Evolutionary conservation across 1,140 invertebrate species (phyloP), one percentile per base, ranked within the genome.

Genomic region (Sycobia sp.): DNA sequence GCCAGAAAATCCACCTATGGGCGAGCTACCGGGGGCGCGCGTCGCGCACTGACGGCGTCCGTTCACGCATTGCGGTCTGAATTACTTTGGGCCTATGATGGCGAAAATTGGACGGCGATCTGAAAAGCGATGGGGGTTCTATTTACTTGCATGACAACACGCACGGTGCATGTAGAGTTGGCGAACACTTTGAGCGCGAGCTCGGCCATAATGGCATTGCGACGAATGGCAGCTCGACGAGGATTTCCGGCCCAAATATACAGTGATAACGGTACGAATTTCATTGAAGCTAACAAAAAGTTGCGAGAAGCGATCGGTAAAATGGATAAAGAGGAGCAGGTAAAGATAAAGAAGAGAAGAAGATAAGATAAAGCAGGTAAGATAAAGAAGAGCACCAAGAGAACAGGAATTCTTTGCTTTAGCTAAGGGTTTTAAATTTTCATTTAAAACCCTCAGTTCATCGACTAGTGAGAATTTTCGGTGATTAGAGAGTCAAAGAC

Each of bases 241-340:
- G 22, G 20, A n/a, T n/a, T n/a, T n/a, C n/a, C n/a, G n/a, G n/a
- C n/a, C n/a, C n/a, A 23, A 22, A 47, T 74, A 2, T 67, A 62
- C n/a, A 67, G 65, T 0, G 74, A 75, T 36, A 72, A 74, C 54
- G 72, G n/a, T n/a, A n/a, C n/a, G n/a, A n/a, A n/a, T n/a, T n/a
- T n/a, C n/a, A n/a, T n/a, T n/a, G n/a, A n/a, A n/a, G n/a, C n/a
- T n/a, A n/a, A n/a, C n/a, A n/a, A n/a, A n/a, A n/a, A n/a, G n/a
- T n/a, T n/a, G n/a, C n/a, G n/a, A n/a, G n/a, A n/a, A n/a, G n/a
- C n/a, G n/a, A n/a, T n/a, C n/a, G n/a, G n/a, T n/a, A n/a, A 69
- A 0, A 75, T 58, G 7, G 43, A 58, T 14, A 3, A 4, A 46
- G 5, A 32, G 2, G 16, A 32, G 1, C n/a, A n/a, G n/a, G n/a